Evolutionary conservation across 1,140 invertebrate species (phyloP).

Genomic region (Schlechtendalia chinensis): DNA sequence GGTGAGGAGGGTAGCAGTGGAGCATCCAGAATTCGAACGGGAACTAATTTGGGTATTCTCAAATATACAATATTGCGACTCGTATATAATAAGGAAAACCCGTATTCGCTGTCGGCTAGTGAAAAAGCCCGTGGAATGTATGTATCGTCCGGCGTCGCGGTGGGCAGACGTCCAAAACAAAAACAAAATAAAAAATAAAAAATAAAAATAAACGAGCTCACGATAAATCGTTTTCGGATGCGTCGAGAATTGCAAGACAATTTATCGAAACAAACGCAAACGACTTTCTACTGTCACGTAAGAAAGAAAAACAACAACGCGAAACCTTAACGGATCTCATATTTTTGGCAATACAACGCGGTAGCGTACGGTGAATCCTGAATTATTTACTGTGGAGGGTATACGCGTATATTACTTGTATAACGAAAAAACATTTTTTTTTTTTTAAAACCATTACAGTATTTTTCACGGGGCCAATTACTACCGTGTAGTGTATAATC

Average conservation of each 20-base stretch:
- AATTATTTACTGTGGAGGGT: neutral
- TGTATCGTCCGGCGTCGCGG: neutral
- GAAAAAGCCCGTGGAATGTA: neutral
- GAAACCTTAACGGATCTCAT: neutral
- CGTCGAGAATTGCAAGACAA: neutral
- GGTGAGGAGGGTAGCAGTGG: too few species aligned
- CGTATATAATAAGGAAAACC: neutral
- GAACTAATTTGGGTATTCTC: too few species aligned
- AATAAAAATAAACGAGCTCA: too few species aligned
- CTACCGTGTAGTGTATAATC: too few species aligned
- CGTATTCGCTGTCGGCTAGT: neutral
- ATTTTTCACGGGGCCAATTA: too few species aligned
- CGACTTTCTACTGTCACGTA: neutral
- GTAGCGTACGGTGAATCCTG: neutral
- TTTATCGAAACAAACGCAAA: slow-evolving; percentile 15
- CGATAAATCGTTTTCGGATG: slow-evolving; percentile 3
- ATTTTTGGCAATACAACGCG: neutral
- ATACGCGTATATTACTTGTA: too few species aligned
- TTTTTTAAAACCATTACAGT: too few species aligned
- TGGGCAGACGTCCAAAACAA: neutral
- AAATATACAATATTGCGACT: too few species aligned
- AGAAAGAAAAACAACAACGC: neutral
- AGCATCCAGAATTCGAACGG: too few species aligned
- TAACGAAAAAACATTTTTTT: too few species aligned
- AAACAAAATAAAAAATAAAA: neutral